Base-by-base conservation (phyloP, 1,140 invertebrate genomes). In the Formica exsecta region DNA sequence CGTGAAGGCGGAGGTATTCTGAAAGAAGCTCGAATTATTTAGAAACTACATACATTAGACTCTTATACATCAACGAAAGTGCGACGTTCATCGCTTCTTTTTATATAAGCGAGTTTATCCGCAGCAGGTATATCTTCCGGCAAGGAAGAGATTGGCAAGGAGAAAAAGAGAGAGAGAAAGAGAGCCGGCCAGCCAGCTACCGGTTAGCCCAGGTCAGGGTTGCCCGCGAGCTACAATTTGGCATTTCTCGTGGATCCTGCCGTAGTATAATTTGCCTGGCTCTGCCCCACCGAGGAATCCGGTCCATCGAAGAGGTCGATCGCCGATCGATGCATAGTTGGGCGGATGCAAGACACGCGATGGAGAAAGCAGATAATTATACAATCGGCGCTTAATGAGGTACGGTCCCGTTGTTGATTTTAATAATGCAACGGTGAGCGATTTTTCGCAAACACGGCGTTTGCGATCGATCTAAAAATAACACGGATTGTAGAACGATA, bases 301-400 rank as follows among this genome's bases (percentile, higher is more conserved):
- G 65, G 54, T 79, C 76, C 54, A 36, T 29, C 41, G 44, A 51
- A 51, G 70, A 57, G 57, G 38, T 29, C 59, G 44, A 29, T 83
- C 54, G 38, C 38, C 41, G 68, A 36, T 73, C 66, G 51, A 73
- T 73, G 36, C 6, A 61, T 61, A 61, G 32, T 61, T 11, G 41
- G 59, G 36, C 36, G 25, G 25, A 59, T 22, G 13, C 44, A 87
- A 85, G 83, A 88, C 89, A 92, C 86, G 90, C 91, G 91, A 93
- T 86, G 87, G 87, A 87, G 91, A 94, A 93, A 92, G 91, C 89
- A 89, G 87, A 91, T 92, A 93, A 93, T 94, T 92, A 90, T 90
- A 87, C 88, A 93, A 93, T 92, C 92, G 90, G 87, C 16, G 91
- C 92, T 92, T 92, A 94, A 94, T 94, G 93, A 93, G n/a, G 87